These are phyloP conservation scores for Rhimphoctona megacephalus DNA, from an alignment of 2,888 invertebrate genomes.

Conservation along the genomic window DNA sequence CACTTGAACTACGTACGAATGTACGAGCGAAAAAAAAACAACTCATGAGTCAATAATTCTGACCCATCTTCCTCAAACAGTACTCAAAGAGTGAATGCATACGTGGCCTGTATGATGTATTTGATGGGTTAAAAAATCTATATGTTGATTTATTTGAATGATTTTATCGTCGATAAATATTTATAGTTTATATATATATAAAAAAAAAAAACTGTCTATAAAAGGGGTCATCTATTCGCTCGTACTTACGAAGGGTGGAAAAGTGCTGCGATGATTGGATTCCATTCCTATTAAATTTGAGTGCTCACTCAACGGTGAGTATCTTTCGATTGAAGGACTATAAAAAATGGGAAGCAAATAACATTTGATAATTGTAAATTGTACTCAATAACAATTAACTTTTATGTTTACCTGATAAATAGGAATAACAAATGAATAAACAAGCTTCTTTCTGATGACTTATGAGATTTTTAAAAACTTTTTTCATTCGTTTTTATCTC, in stretches of 20 bases:
- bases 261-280: conserved; percentile 1
- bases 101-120: not conserved
- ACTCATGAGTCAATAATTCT: conserved; percentile 6
- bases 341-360: not conserved
- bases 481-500: not conserved
- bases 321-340: not conserved
- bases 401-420: not conserved
- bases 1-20: conserved; percentile 11
- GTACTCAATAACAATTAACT: not conserved
- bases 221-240: not conserved
- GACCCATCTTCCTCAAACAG: conserved; percentile 1
- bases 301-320: not conserved
- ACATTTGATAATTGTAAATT: not conserved
- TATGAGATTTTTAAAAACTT: not conserved
- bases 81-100: not conserved
- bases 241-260: conserved; percentile 8
- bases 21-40: conserved; percentile 36
- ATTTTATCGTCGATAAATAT: conserved; percentile 17
- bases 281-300: conserved; percentile 4
- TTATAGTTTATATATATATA: not conserved
- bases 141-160: conserved; percentile 9
- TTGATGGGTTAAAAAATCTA: conserved; percentile 1
- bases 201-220: not conserved
- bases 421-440: not conserved
- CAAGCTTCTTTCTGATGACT: not conserved